These are phyloP conservation scores for Notechis scutatus DNA, from an alignment of 2,113 vertebrate species.

Conservation along the genomic window DNA sequence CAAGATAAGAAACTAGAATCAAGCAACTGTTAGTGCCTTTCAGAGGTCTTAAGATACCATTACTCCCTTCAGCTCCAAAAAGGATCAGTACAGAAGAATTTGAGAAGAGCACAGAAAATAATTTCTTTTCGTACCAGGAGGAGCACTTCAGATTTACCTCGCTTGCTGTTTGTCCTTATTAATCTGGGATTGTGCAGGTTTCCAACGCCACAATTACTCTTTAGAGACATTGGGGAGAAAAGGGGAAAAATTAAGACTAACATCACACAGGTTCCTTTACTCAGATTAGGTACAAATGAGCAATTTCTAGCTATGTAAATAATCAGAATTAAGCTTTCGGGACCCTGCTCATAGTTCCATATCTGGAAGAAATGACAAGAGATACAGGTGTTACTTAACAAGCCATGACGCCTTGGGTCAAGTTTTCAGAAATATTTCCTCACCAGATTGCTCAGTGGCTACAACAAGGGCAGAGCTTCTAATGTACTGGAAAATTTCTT, in stretches of 20 bases:
- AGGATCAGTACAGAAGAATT: neutral
- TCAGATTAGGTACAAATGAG: neutral
- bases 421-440: no score
- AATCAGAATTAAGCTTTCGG: neutral
- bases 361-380: neutral
- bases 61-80: neutral
- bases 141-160: slow-evolving; percentile 39
- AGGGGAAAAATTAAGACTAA: neutral
- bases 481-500: no score
- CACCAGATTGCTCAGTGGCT: no score
- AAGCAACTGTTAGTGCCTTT: neutral
- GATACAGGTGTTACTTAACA: neutral
- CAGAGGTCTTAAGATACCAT: neutral
- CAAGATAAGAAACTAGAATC: neutral
- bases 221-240: neutral
- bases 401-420: no score
- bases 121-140: neutral
- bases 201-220: slow-evolving; percentile 47
- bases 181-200: slow-evolving; percentile 25
- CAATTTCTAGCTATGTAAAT: no score
- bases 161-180: slow-evolving; percentile 52
- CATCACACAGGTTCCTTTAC: neutral
- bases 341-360: neutral
- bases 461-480: no score
- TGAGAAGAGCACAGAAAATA: neutral